Evolutionary conservation across 2,113 vertebrate genomes (phyloP).

Genomic region (Hyperopisus bebe): DNA sequence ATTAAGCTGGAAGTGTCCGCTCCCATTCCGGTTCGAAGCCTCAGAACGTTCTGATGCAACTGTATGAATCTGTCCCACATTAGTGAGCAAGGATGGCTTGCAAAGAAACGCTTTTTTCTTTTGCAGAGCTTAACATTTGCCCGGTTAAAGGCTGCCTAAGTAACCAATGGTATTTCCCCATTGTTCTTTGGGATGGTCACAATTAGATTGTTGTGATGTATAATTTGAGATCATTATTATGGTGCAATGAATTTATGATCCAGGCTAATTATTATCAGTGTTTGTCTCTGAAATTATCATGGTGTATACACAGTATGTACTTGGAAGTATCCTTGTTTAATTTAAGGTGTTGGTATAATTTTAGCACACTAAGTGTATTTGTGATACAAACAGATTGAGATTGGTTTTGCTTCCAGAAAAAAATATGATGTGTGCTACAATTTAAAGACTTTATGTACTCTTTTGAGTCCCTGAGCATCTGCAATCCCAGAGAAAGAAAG

Average conservation of each 20-base stretch:
- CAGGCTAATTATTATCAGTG: background rate
- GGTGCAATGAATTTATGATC: background rate
- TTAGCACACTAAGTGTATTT: background rate
- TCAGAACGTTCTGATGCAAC: background rate
- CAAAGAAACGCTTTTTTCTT: background rate
- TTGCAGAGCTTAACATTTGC: background rate
- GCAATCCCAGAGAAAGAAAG: background rate
- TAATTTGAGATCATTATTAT: background rate
- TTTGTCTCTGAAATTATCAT: background rate
- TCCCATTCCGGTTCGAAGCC: background rate
- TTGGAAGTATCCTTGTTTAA: background rate
- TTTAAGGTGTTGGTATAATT: background rate
- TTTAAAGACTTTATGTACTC: background rate
- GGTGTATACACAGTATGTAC: background rate
- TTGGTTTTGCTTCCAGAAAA: background rate
- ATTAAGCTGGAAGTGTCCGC: slow-evolving; percentile 6
- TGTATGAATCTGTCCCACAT: background rate
- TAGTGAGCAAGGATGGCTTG: background rate
- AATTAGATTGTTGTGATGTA: background rate
- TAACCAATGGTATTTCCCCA: background rate
- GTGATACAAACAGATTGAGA: background rate
- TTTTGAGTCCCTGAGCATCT: background rate
- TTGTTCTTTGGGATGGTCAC: background rate
- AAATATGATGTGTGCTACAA: background rate
- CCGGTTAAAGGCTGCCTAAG: background rate